phyloP scores from a whole-genome alignment of 2,113 vertebrate species.

The Takifugu flavidus region DNA sequence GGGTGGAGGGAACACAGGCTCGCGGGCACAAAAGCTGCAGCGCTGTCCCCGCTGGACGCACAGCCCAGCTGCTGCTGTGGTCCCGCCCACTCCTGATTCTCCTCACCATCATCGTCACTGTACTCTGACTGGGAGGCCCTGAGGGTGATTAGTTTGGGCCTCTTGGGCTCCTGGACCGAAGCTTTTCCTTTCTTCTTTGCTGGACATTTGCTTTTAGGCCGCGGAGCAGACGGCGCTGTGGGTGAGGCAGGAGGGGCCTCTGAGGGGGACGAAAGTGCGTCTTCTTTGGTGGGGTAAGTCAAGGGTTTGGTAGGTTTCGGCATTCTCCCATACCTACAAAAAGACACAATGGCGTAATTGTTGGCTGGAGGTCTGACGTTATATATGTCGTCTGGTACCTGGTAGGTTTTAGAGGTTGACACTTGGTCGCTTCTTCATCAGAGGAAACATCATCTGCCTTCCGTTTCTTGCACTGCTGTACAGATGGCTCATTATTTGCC shows the following conservation, averaged over 20 bases:
- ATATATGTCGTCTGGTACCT: constrained; percentile 42
- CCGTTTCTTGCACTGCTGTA: constrained; percentile 3
- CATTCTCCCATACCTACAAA: constrained; percentile 61
- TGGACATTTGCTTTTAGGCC: constrained; percentile 32
- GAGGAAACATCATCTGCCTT: constrained; percentile 36
- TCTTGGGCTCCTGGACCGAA: constrained; percentile 58
- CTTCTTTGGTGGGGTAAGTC: constrained; percentile 61
- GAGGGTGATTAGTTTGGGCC: constrained; percentile 81
- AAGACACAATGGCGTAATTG: background rate
- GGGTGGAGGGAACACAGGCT: constrained; percentile 80
- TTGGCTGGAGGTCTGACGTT: background rate
- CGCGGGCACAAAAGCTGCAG: constrained; percentile 83
- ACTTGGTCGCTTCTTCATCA: constrained; percentile 47
- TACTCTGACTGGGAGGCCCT: constrained; percentile 79
- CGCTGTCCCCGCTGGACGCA: constrained; percentile 77
- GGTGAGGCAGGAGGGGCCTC: constrained; percentile 26
- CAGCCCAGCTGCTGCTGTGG: constrained; percentile 41
- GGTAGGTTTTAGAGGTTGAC: constrained; percentile 51
- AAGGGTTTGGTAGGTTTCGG: constrained; percentile 68
- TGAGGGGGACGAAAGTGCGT: constrained; percentile 24
- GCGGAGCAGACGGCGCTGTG: background rate
- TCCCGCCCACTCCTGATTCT: constrained; percentile 39
- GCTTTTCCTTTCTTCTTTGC: constrained; percentile 58
- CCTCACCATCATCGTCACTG: constrained; percentile 76
- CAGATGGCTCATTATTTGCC: constrained; percentile 31